A percentile compares a stretch with the other conserved stretches of the same genome.
These are phyloP conservation scores for Cynodonichthys magdalenae DNA, from an alignment of 2,797 vertebrate species.

Conservation along the genomic window DNA sequence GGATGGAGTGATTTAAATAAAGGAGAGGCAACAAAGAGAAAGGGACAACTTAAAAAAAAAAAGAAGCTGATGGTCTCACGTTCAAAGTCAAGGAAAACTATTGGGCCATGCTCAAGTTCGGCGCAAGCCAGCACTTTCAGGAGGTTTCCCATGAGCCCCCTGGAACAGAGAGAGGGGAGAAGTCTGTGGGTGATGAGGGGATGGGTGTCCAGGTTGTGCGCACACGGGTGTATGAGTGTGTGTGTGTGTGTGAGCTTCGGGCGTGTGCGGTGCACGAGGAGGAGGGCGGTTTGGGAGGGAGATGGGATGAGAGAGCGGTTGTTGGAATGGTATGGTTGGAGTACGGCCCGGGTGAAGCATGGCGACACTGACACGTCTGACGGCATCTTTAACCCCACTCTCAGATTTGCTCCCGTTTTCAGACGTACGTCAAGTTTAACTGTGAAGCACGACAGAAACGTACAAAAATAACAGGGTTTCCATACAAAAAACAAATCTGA, in stretches of 20 bases:
- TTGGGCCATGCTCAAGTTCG: slow-evolving; percentile 97
- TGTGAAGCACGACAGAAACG: not conserved
- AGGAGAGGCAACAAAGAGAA: slow-evolving; percentile 69
- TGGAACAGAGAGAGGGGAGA: slow-evolving; percentile 92
- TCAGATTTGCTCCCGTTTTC: not conserved
- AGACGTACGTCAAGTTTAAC: not conserved
- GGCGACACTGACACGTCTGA: slow-evolving; percentile 60
- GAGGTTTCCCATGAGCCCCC: slow-evolving; percentile 96
- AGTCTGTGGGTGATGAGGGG: slow-evolving; percentile 81
- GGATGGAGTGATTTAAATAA: slow-evolving; percentile 59
- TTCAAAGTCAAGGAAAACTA: slow-evolving; percentile 99
- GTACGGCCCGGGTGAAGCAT: slow-evolving; percentile 68
- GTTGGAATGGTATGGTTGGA: slow-evolving; percentile 60
- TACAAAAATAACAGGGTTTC: not conserved
- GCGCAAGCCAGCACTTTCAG: slow-evolving; percentile 96
- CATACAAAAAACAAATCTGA: too few species aligned
- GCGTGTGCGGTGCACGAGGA: slow-evolving; percentile 36
- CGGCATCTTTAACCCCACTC: slow-evolving; percentile 72
- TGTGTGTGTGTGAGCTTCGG: slow-evolving; percentile 10
- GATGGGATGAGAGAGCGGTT: slow-evolving; percentile 50
- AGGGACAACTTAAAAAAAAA: slow-evolving; percentile 73
- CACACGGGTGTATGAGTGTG: slow-evolving; percentile 48
- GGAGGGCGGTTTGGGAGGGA: slow-evolving; percentile 46
- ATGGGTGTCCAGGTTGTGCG: slow-evolving; percentile 67
- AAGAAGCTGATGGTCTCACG: slow-evolving; percentile 88